phyloP scores from a whole-genome alignment of 2,888 invertebrate species.

The Tridacna gigas region DNA sequence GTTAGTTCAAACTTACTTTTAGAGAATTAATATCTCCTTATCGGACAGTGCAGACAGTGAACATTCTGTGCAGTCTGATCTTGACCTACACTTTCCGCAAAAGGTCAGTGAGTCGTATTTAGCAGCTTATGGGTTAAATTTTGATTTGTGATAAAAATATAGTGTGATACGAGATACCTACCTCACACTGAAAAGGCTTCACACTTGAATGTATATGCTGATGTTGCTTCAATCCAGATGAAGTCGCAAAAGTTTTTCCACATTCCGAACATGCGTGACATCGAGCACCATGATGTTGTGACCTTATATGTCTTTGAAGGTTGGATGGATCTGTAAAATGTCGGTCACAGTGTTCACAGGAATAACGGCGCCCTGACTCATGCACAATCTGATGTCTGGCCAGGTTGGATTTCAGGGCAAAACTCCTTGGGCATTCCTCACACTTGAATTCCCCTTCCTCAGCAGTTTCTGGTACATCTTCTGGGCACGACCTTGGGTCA shows the following conservation, averaged over 20 bases:
- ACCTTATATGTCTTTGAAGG: slow-evolving; percentile 97
- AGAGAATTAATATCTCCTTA: too few species aligned
- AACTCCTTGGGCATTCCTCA: slow-evolving; percentile 93
- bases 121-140: too few species aligned
- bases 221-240: slow-evolving; percentile 99
- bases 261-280: slow-evolving; percentile 97
- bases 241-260: slow-evolving; percentile 99
- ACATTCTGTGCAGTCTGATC: too few species aligned
- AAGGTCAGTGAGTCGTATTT: too few species aligned
- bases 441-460: slow-evolving; percentile 89
- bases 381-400: slow-evolving; percentile 89
- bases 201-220: slow-evolving; percentile 99
- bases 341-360: slow-evolving; percentile 91
- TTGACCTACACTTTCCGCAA: too few species aligned
- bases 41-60: too few species aligned
- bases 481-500: slow-evolving; percentile 20
- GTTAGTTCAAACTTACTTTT: too few species aligned
- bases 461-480: slow-evolving; percentile 40
- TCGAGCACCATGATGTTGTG: slow-evolving; percentile 97
- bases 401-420: slow-evolving; percentile 92
- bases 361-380: slow-evolving; percentile 89
- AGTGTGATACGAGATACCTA: slow-evolving; percentile 2
- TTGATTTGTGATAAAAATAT: too few species aligned
- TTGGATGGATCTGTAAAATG: slow-evolving; percentile 97
- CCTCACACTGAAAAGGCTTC: slow-evolving; percentile 97